Conservation (phyloP, 2,888 invertebrate species). For the Drosophila meridiana region DNA sequence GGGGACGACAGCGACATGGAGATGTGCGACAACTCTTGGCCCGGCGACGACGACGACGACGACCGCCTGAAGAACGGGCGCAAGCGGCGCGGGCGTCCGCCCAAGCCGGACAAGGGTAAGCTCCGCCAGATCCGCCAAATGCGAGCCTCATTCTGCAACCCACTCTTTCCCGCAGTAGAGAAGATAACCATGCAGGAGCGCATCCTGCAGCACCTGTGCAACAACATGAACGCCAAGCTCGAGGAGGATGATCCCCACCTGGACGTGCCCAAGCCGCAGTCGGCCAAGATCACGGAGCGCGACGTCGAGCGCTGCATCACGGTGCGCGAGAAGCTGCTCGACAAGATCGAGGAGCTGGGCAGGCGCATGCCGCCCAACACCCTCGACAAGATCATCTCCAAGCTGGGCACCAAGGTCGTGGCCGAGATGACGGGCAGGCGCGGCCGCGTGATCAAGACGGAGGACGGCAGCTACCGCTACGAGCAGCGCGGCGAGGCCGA, state of each 20-base stretch:
- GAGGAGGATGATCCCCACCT: constrained; percentile 86
- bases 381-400: constrained; percentile 98
- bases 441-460: constrained; percentile 95
- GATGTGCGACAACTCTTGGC: constrained; percentile 31
- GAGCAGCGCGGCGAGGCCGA: constrained; percentile 97
- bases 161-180: constrained; percentile 39
- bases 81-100: constrained; percentile 62
- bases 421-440: constrained; percentile 99
- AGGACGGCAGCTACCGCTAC: constrained; percentile 95
- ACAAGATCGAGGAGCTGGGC: constrained; percentile 93
- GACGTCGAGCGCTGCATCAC: constrained; percentile 95
- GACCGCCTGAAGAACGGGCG: constrained; percentile 43
- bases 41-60: constrained; percentile 37
- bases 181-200: constrained; percentile 69
- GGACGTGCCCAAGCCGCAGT: constrained; percentile 85
- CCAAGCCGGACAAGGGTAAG: constrained; percentile 77
- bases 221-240: constrained; percentile 84
- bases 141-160: background rate
- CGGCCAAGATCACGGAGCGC: constrained; percentile 35
- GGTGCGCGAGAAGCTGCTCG: constrained; percentile 95
- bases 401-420: constrained; percentile 98
- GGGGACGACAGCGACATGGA: constrained; percentile 83
- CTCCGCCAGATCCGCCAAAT: background rate
- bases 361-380: constrained; percentile 97
- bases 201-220: constrained; percentile 50